Evolutionary conservation across 2,113 vertebrate species (phyloP).

Genomic region (Mormoops blainvillei): DNA sequence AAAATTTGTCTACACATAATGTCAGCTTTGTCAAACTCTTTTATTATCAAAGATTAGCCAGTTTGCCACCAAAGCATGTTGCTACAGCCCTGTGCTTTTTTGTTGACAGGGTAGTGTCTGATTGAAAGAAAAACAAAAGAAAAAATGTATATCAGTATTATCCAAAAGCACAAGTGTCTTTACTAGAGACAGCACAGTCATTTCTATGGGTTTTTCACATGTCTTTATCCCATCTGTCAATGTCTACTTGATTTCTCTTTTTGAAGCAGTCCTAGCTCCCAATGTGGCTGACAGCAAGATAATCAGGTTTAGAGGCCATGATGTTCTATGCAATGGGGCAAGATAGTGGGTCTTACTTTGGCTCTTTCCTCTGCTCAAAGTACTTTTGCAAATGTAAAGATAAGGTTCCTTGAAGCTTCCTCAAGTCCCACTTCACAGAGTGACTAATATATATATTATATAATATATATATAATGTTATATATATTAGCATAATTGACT

Average conservation of each 20-base stretch:
- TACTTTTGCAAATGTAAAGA: background rate
- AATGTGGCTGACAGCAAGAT: background rate
- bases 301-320: background rate
- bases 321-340: background rate
- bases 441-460: background rate
- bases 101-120: background rate
- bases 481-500: background rate
- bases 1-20: background rate
- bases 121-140: background rate
- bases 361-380: background rate
- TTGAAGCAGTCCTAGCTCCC: background rate
- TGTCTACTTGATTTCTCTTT: background rate
- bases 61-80: background rate
- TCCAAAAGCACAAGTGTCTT: background rate
- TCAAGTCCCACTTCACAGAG: background rate
- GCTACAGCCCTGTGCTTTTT: background rate
- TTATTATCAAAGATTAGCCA: background rate
- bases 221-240: background rate
- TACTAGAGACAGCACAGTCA: background rate
- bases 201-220: fast-evolving
- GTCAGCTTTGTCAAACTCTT: background rate
- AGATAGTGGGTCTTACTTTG: background rate
- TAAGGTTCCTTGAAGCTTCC: fast-evolving
- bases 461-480: too few relatives aligned
- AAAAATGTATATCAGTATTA: background rate